A percentile compares a stretch with the other conserved stretches of the same genome.
Evolutionary conservation across 2,888 invertebrate genomes (phyloP).

Genomic region (Mechanitis mazaeus): DNA sequence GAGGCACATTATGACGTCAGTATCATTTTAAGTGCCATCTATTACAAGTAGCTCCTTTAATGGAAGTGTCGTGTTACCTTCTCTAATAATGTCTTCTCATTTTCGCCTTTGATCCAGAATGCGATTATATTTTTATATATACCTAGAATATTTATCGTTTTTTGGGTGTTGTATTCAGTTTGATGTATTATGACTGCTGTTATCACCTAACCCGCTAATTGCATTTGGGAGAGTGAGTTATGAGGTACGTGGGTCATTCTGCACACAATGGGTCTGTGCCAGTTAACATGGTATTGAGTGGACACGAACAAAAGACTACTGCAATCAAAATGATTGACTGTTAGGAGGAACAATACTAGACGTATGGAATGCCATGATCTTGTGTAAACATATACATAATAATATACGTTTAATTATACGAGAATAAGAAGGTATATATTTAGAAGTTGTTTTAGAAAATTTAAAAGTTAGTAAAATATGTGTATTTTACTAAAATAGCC

Average conservation of each 20-base stretch:
- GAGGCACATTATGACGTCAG: conserved; percentile 31
- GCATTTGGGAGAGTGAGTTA: conserved; percentile 62
- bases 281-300: neutral
- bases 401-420: neutral
- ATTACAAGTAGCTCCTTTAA: conserved; percentile 45
- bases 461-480: no score
- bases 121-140: neutral
- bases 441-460: no score
- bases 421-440: no score
- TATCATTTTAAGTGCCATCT: conserved; percentile 44
- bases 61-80: conserved; percentile 55
- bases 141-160: no score
- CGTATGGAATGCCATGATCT: neutral
- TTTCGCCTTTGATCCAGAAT: conserved; percentile 6
- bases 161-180: conserved; percentile 4
- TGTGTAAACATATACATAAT: neutral
- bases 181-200: conserved; percentile 41
- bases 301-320: conserved; percentile 3
- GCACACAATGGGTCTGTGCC: conserved; percentile 8
- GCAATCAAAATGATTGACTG: conserved; percentile 7
- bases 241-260: conserved; percentile 30
- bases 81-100: conserved; percentile 22
- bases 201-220: conserved; percentile 67
- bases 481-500: no score
- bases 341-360: neutral